Conservation (phyloP, 2,888 invertebrate genomes). For the Oligia latruncula region DNA sequence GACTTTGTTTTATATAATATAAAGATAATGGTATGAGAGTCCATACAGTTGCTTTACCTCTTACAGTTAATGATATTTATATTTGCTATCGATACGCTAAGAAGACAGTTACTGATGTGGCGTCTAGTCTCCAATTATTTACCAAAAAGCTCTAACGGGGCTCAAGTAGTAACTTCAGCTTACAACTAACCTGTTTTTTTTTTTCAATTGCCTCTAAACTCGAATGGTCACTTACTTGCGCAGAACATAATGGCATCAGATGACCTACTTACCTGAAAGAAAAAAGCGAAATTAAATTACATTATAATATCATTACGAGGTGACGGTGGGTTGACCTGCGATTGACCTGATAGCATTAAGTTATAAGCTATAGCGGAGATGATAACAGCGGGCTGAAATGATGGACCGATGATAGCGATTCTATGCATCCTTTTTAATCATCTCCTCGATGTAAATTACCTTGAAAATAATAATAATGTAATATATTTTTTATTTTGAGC, state of each 20-base stretch:
- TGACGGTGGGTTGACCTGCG: conserved; percentile 81
- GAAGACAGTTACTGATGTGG: no score
- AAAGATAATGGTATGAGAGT: no score
- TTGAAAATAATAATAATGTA: no score
- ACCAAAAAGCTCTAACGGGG: no score
- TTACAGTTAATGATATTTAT: no score
- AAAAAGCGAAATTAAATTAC: conserved; percentile 84
- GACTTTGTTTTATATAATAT: no score
- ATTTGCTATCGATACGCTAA: no score
- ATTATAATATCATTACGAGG: conserved; percentile 86
- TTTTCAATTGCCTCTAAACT: conserved; percentile 33
- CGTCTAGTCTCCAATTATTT: no score
- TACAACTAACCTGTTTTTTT: conserved; percentile 22
- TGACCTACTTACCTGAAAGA: conserved; percentile 87
- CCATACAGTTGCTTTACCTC: no score
- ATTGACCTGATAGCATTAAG: conserved; percentile 77
- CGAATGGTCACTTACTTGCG: conserved; percentile 38
- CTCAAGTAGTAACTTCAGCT: neutral
- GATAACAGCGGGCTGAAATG: neutral
- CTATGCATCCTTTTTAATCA: neutral
- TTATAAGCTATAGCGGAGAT: conserved; percentile 63
- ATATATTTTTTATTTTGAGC: no score
- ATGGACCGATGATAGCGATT: neutral
- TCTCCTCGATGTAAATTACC: no score
- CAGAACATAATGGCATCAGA: conserved; percentile 55